phyloP scores from a whole-genome alignment of 2,113 vertebrate genomes.

The Geococcyx californianus region DNA sequence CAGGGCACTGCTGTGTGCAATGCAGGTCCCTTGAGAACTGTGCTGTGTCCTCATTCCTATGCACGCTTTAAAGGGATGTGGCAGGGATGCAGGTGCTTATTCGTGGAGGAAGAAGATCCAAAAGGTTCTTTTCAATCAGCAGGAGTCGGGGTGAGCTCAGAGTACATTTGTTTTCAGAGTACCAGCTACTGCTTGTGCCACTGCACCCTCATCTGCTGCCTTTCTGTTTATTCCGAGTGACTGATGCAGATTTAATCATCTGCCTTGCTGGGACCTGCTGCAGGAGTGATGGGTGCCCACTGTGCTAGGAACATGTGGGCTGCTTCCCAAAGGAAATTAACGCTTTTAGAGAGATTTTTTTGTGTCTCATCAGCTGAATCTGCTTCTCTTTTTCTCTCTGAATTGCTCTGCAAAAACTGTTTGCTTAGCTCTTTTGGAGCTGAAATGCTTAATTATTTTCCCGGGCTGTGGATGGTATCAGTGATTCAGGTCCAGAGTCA shows the following conservation, averaged over 20 bases:
- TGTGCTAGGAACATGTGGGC: slow-evolving; percentile 23
- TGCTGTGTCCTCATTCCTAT: neutral
- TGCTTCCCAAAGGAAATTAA: slow-evolving; percentile 56
- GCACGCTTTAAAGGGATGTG: fast-evolving
- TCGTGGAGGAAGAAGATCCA: neutral
- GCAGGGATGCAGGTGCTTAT: neutral
- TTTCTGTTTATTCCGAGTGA: neutral
- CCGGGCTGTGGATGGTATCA: neutral
- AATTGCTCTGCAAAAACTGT: slow-evolving; percentile 41
- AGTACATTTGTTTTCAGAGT: neutral
- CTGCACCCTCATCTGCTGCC: neutral
- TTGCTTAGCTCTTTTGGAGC: slow-evolving; percentile 2
- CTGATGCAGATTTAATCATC: slow-evolving; percentile 32
- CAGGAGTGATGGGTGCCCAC: slow-evolving; percentile 31
- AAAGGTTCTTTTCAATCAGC: neutral
- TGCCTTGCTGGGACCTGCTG: slow-evolving; percentile 19
- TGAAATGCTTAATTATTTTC: slow-evolving; percentile 27
- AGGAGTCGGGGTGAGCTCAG: neutral
- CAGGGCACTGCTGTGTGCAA: fast-evolving
- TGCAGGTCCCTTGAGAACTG: neutral
- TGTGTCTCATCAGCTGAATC: slow-evolving; percentile 49
- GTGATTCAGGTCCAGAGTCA: neutral
- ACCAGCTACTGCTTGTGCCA: neutral
- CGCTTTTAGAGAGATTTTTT: slow-evolving; percentile 32
- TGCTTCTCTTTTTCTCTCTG: neutral